Base-by-base conservation (phyloP, 2,797 vertebrate species). In the Falco naumanni region DNA sequence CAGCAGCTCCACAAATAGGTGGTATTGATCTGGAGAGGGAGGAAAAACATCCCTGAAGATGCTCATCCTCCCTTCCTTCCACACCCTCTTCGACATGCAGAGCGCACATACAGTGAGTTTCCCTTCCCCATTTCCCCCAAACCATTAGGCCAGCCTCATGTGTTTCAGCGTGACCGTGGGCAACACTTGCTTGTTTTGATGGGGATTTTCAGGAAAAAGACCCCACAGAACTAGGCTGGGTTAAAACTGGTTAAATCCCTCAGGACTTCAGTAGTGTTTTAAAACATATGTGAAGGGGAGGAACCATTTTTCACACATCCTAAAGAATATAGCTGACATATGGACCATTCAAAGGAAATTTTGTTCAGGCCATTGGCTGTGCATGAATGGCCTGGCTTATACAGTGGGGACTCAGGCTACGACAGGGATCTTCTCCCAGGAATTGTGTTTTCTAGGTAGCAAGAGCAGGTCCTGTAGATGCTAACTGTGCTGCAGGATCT, bases 341-440 rank as follows among this genome's bases (percentile, higher is more conserved):
- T 96, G 96, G 94, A 95, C 87, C 72, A 97, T 97, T 97, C 76
- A 97, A 95, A 95, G 65, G 92, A 95, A 92, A 96, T 96, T 96
- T 78, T 96, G 70, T 96, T 96, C 96, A 96, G 94, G 87, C 95
- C 91, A 93, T 94, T 96, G 95, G 87, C 79, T 82, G 72, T 34
- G 89, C 91, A 84, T 96, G 92, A 96, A 90, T 79, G 54, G 24
- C 43, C 10, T 12, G 72, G 65, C 16, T 90, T 79, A 89, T 83
- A 76, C 57, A 91, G 90, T 66, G 87, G 37, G 31, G 72, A 92
- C 29, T 6, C 13, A 84, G 91, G 48, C 13, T 69, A 76, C 0
- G 5, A 66, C 0, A 0, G 31, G 25, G 51, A 70, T 60, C 69
- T 92, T 89, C 47, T 88, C 56, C 51, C 28, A 84, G 48, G 41